Percentiles rank a stretch among this genome's conserved stretches.
Evolutionary conservation across 2,888 invertebrate species (phyloP).

Genomic region (Noctua janthina): DNA sequence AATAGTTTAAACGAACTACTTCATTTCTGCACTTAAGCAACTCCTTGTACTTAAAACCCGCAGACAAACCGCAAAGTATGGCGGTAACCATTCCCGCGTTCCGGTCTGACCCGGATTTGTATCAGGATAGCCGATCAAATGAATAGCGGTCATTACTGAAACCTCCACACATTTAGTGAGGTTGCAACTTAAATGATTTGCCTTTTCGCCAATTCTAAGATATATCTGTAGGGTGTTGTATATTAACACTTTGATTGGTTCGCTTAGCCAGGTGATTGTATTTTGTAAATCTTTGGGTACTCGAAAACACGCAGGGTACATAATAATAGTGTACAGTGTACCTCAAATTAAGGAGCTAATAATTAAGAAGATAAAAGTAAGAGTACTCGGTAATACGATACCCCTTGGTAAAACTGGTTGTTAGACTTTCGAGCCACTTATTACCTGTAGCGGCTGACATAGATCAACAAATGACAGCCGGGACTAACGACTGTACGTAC

Average conservation of each 20-base stretch:
- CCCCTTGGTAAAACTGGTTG: no score
- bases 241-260: not conserved
- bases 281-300: not conserved
- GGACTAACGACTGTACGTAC: no score
- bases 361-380: not conserved
- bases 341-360: not conserved
- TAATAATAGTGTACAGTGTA: not conserved
- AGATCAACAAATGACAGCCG: not conserved
- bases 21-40: not conserved
- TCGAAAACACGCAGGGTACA: not conserved
- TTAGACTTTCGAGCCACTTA: not conserved
- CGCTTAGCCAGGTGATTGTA: not conserved
- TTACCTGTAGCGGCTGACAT: not conserved
- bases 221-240: not conserved
- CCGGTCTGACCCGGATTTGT: slow-evolving; percentile 29
- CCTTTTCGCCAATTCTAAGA: not conserved
- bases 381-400: no score
- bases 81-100: slow-evolving; percentile 24
- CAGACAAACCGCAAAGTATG: slow-evolving; percentile 44
- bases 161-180: slow-evolving; percentile 35
- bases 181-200: slow-evolving; percentile 36
- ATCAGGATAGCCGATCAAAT: slow-evolving; percentile 54
- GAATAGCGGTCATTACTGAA: slow-evolving; percentile 43
- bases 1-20: not conserved
- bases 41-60: slow-evolving; percentile 35